These are phyloP conservation scores for Litocranius walleri DNA, from an alignment of 2,113 vertebrate genomes.

Conservation along the genomic window DNA sequence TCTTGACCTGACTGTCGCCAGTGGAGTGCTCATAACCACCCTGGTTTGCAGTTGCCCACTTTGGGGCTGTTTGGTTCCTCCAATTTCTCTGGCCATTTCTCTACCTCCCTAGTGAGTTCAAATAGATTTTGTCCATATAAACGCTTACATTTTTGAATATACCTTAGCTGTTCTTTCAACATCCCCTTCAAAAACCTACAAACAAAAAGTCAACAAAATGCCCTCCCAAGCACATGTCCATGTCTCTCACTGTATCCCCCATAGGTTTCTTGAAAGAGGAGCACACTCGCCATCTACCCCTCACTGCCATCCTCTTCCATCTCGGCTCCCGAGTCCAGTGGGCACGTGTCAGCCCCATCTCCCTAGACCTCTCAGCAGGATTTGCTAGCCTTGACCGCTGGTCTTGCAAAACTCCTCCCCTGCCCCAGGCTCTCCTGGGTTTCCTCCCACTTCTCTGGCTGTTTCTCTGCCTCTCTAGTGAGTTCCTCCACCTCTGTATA, in stretches of 20 bases:
- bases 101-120: not conserved
- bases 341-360: not conserved
- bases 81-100: not conserved
- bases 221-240: not conserved
- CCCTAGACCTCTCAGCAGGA: not conserved
- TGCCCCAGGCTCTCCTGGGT: not conserved
- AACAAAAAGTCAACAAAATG: not conserved
- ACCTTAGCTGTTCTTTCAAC: not conserved
- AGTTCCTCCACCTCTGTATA: not conserved
- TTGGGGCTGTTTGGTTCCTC: not conserved
- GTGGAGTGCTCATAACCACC: not conserved
- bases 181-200: not conserved
- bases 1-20: not conserved
- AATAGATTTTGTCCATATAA: not conserved
- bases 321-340: not conserved
- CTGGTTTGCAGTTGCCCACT: not conserved
- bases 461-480: not conserved
- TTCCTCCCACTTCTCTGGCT: not conserved
- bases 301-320: not conserved
- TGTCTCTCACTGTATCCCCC: not conserved
- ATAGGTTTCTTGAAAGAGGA: not conserved
- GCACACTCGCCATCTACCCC: not conserved
- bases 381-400: not conserved
- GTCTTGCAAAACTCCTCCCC: not conserved
- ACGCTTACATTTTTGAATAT: not conserved